phyloP scores from a whole-genome alignment of 2,888 invertebrate genomes.

The Zygothrica quintamaculata region DNA sequence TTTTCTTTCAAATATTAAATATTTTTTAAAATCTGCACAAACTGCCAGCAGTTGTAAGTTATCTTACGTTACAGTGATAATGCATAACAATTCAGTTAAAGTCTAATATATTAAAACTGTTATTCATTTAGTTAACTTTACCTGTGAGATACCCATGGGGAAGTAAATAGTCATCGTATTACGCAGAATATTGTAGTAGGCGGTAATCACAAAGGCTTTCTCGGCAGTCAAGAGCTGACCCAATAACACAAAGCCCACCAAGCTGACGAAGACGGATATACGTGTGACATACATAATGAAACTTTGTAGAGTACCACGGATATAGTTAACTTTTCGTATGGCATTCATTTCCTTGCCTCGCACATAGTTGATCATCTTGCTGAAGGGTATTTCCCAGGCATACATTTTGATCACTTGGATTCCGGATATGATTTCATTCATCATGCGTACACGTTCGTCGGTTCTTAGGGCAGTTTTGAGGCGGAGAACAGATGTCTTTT shows the following conservation, averaged over 20 bases:
- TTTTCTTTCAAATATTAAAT: too few relatives aligned
- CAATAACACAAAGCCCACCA: constrained; percentile 90
- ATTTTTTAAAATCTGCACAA: too few relatives aligned
- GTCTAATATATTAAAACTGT: not conserved
- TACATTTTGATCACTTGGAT: constrained; percentile 98
- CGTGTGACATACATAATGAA: constrained; percentile 95
- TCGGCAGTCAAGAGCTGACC: constrained; percentile 91
- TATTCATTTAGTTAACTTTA: constrained; percentile 12
- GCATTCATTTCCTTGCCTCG: constrained; percentile 87
- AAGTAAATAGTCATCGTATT: constrained; percentile 95
- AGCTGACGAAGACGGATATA: constrained; percentile 93
- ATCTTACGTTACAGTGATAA: too few relatives aligned
- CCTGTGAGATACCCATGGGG: constrained; percentile 89
- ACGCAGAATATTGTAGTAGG: constrained; percentile 94
- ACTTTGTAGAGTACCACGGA: constrained; percentile 90
- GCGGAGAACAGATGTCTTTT: constrained; percentile 90
- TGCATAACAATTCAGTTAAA: too few relatives aligned
- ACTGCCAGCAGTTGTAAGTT: too few relatives aligned
- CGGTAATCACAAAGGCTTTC: constrained; percentile 94
- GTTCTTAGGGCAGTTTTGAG: constrained; percentile 93
- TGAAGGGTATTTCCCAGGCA: constrained; percentile 96
- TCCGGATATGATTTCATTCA: constrained; percentile 95
- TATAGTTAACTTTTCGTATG: constrained; percentile 90
- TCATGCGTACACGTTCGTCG: constrained; percentile 94
- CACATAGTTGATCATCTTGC: constrained; percentile 89